Base-by-base conservation (phyloP, 1,140 invertebrate species). In the Ectropis grisescens region DNA sequence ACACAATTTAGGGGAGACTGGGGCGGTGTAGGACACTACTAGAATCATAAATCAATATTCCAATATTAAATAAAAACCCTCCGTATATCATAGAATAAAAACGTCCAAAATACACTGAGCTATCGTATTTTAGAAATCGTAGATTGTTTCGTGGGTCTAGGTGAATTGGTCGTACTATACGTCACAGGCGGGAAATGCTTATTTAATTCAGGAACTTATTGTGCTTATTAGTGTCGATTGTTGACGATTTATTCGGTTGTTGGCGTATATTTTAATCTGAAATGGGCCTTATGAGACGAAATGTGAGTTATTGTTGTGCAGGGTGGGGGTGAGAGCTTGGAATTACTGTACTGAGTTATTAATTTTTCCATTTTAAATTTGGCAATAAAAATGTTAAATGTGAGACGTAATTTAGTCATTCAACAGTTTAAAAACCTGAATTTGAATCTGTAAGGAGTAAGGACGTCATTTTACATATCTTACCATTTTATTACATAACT, bases 51-150 rank as follows among this genome's bases (percentile, higher is more conserved):
- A 65, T 68, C 64, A 65, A 68, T 68, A 58, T 52, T 36, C 33
- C 40, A 49, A 58, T 68, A 65, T 65, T 65, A 68, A 65, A 65
- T 65, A 62, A 65, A 61, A 59, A 61, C 58, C 47, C 51, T 44
- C 37, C 57, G 51, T 67, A 67, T 56, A 60, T 67, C 54, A 60
- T 47, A 47, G 47, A 43, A 54, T 42, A 59, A 57, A 57, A 58
- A 58, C 37, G 51, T 32, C 58, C 53, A 57, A 24, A 22, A 12
- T 40, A 31, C n/a, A 13, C 2, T 29, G 48, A 46, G 35, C 45
- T 33, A 12, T 35, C 32, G n/a, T 14, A 9, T 26, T 19, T 38
- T 19, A 29, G 16, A 15, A 14, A 9, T n/a, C 36, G 16, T 36
- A 40, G 4, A 29, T 22, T n/a, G 11, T 15, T 25, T 38, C 8